These are phyloP conservation scores for Urocyon cinereoargenteus DNA, from an alignment of 2,797 vertebrate genomes.

Conservation along the genomic window DNA sequence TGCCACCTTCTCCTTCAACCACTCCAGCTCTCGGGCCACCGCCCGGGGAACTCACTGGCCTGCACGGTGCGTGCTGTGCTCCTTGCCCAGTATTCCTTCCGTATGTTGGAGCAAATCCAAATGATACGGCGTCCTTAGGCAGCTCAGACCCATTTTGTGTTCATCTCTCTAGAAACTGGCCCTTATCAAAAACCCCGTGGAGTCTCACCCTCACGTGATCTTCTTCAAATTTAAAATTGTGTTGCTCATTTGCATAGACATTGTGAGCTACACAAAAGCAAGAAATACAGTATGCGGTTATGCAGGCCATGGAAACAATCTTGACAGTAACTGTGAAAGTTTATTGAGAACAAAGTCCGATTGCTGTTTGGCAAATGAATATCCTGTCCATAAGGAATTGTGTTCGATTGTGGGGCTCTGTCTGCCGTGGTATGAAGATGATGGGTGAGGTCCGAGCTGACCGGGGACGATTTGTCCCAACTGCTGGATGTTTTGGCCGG, in stretches of 20 bases:
- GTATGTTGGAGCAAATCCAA: not conserved
- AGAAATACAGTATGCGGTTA: rapidly evolving
- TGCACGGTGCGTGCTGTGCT: rapidly evolving
- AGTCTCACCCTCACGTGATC: rapidly evolving
- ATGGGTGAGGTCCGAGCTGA: rapidly evolving
- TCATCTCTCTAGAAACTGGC: not conserved
- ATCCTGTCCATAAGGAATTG: rapidly evolving
- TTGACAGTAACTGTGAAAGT: rapidly evolving
- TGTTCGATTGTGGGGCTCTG: rapidly evolving
- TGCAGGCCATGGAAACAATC: rapidly evolving
- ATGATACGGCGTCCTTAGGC: rapidly evolving
- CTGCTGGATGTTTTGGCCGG: rapidly evolving
- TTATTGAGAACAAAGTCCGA: not conserved
- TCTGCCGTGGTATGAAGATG: rapidly evolving
- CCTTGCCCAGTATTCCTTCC: too few relatives aligned
- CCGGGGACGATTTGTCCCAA: rapidly evolving
- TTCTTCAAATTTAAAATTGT: not conserved
- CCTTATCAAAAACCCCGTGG: rapidly evolving
- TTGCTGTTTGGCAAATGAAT: rapidly evolving
- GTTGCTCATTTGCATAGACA: rapidly evolving
- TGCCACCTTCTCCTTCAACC: rapidly evolving
- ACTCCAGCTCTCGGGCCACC: rapidly evolving
- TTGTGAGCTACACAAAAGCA: rapidly evolving
- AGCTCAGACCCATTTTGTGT: not conserved
- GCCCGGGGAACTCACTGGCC: rapidly evolving